phyloP scores from a whole-genome alignment of 1,140 invertebrate genomes.

The Tribolium castaneum region DNA sequence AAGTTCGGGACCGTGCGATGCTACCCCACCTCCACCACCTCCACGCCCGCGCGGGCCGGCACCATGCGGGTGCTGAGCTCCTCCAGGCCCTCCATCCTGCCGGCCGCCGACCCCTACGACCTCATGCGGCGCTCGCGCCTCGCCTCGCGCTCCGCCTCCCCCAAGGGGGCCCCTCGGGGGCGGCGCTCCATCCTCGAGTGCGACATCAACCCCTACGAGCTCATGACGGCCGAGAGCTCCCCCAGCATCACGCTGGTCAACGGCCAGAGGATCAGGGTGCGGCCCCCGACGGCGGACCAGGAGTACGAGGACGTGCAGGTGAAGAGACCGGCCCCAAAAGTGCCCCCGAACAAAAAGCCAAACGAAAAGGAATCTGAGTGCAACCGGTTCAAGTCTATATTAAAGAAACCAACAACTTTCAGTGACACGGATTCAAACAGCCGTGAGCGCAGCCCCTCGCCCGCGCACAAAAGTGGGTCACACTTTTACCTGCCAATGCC shows the following conservation, averaged over 20 bases:
- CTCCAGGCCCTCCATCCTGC: slow-evolving; percentile 72
- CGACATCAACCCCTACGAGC: slow-evolving; percentile 86
- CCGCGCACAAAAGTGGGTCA: slow-evolving; percentile 65
- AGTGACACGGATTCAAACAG: slow-evolving; percentile 57
- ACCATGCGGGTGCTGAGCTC: slow-evolving; percentile 71
- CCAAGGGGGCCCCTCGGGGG: slow-evolving; percentile 47
- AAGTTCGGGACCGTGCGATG: slow-evolving; percentile 65
- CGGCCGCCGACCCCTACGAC: slow-evolving; percentile 79
- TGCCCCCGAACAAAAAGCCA: slow-evolving; percentile 35
- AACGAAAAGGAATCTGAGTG: slow-evolving; percentile 57
- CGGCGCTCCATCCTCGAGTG: slow-evolving; percentile 83
- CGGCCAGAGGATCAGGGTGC: slow-evolving; percentile 59
- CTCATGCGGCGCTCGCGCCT: slow-evolving; percentile 80
- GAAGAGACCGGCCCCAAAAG: slow-evolving; percentile 15
- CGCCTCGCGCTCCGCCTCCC: slow-evolving; percentile 63
- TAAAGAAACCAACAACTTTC: slow-evolving; percentile 72
- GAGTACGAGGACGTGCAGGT: slow-evolving; percentile 61
- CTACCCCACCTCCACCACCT: slow-evolving; percentile 61
- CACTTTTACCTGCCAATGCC: slow-evolving; percentile 76
- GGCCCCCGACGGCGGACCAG: slow-evolving; percentile 51
- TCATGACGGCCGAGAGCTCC: slow-evolving; percentile 68
- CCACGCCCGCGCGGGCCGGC: slow-evolving; percentile 65
- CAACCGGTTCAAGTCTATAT: slow-evolving; percentile 72
- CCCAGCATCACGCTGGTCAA: slow-evolving; percentile 58
- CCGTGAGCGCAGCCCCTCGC: slow-evolving; percentile 54